Percentiles rank a stretch among this genome's conserved stretches.
Conservation (phyloP, 2,797 vertebrate genomes). For the Myoxocephalus aenaeus region DNA sequence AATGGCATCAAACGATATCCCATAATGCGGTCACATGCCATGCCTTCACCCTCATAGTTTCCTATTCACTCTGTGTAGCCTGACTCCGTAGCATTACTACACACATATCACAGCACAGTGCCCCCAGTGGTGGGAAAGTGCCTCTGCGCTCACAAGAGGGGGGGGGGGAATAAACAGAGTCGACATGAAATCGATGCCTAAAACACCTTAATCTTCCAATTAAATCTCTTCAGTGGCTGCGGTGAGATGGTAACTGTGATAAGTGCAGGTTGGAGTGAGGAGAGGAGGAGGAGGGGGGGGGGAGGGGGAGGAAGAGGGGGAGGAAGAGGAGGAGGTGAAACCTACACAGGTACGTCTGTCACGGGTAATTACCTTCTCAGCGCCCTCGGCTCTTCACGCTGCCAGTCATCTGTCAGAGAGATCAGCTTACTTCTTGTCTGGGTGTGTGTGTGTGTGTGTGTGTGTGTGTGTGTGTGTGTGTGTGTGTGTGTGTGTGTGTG, state of each 20-base stretch:
- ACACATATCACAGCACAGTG: slow-evolving; percentile 27
- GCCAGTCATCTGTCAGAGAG: slow-evolving; percentile 81
- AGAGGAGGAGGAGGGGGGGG: slow-evolving; percentile 64
- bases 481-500: slow-evolving; percentile 39
- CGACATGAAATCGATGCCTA: slow-evolving; percentile 74
- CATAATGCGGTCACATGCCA: background rate
- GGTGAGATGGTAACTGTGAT: slow-evolving; percentile 85
- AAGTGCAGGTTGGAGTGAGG: slow-evolving; percentile 86
- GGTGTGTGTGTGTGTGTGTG: slow-evolving; percentile 29
- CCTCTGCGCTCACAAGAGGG: background rate
- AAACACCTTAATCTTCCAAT: slow-evolving; percentile 80
- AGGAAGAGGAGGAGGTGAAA: slow-evolving; percentile 76
- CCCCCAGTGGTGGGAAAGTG: slow-evolving; percentile 50
- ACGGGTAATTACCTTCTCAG: slow-evolving; percentile 84
- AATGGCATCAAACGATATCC: background rate
- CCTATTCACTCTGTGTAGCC: background rate
- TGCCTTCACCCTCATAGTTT: background rate
- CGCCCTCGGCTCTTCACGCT: slow-evolving; percentile 69
- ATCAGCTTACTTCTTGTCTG: slow-evolving; percentile 84
- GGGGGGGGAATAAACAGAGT: slow-evolving; percentile 33
- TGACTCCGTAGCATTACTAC: background rate
- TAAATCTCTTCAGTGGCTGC: slow-evolving; percentile 67
- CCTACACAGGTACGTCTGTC: slow-evolving; percentile 82
- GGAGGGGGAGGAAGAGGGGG: slow-evolving; percentile 65
- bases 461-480: slow-evolving; percentile 24